These are phyloP conservation scores for Clarias magur DNA, from an alignment of 2,113 vertebrate species.

Conservation along the genomic window DNA sequence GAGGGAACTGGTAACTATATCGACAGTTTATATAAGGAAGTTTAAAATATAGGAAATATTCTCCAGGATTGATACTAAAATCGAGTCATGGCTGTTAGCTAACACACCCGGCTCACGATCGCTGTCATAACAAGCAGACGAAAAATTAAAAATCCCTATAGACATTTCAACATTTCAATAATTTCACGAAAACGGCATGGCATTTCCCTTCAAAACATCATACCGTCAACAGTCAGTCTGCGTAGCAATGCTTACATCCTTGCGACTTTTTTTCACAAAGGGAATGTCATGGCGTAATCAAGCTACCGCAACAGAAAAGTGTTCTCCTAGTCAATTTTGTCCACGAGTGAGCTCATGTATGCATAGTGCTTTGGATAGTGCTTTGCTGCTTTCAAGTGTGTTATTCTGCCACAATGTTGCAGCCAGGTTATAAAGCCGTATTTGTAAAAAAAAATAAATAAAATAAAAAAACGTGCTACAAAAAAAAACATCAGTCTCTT, in stretches of 20 bases:
- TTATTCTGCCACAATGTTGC: too few species aligned
- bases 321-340: background rate
- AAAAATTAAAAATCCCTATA: background rate
- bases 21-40: background rate
- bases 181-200: too few species aligned
- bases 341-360: background rate
- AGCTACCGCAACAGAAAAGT: background rate
- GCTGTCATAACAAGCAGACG: background rate
- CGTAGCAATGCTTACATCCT: too few species aligned
- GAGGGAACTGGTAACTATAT: background rate
- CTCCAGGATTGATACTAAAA: background rate
- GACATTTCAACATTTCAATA: background rate
- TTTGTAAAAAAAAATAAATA: background rate
- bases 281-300: background rate
- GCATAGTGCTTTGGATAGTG: background rate
- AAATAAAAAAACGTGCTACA: background rate
- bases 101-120: background rate
- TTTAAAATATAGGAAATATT: background rate
- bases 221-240: too few species aligned
- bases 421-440: background rate
- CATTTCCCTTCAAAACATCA: too few species aligned
- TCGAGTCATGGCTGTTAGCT: background rate
- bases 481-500: background rate
- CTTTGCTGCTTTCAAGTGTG: background rate
- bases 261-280: background rate